Evolutionary conservation across 2,113 vertebrate species (phyloP), one percentile per base, ranked within the genome.

Genomic region (Chaenocephalus aceratus): DNA sequence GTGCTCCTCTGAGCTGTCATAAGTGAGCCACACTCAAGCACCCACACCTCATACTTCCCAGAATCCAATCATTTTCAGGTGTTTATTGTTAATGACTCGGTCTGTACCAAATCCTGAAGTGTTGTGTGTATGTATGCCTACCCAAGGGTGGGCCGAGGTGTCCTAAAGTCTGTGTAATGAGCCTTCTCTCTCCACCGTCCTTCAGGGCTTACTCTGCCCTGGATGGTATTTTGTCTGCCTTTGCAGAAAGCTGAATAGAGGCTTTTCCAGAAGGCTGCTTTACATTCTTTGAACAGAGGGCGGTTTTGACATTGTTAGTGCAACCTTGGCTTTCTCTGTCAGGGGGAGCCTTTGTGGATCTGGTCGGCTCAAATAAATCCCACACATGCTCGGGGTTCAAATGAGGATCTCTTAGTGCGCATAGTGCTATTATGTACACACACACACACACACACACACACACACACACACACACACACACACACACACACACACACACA

Each of bases 291-390:
- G 56, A 86, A 60, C 77, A 79, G 53, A 67, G 72, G 71, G 78
- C 26, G 3, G 65, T 71, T 88, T 88, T 85, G 86, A 86, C 87
- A 89, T 87, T 90, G 86, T 91, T 90, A 83, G 87, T 21, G 56
- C 82, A 83, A 86, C 84, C 88, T 89, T 92, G 86, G 70, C 79
- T 87, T 75, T 84, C 72, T 82, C 65, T 77, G 69, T 79, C 70
- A 74, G 63, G 34, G 72, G 86, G 76, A 82, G 59, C 21, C 51
- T 82, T 76, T 76, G 88, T 60, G 64, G 59, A 64, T 82, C 59
- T 67, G 52, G 75, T 77, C 67, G 11, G 41, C 64, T 83, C 41
- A 77, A 56, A 85, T 67, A 80, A 63, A 82, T 70, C 65, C 8
- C 15, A 8, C 8, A 45, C 58, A 63, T 82, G 53, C 46, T 72